Conservation (phyloP, 2,113 vertebrate genomes). For the Malurus cyaneus region DNA sequence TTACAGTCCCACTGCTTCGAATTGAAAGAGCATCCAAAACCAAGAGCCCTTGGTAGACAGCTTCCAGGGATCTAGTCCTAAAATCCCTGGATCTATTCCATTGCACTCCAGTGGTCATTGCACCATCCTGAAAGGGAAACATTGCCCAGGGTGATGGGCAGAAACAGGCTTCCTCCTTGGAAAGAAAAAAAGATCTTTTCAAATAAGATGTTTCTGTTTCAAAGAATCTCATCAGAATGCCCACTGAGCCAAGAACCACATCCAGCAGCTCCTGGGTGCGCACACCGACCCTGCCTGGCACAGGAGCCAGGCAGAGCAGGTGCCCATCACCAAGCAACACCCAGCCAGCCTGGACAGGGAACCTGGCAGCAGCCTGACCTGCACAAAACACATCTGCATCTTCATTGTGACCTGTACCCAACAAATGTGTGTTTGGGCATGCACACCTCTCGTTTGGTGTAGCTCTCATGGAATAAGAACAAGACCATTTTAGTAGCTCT, state of each 20-base stretch:
- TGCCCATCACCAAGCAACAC: background rate
- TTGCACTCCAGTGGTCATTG: fast-evolving
- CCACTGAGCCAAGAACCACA: fast-evolving
- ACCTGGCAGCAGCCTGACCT: background rate
- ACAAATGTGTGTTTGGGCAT: fast-evolving
- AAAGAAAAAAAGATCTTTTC: background rate
- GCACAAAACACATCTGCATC: background rate
- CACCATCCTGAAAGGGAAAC: background rate
- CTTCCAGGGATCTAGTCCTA: background rate
- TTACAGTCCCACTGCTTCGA: background rate
- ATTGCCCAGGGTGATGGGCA: background rate
- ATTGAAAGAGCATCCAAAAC: background rate
- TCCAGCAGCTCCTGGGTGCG: background rate
- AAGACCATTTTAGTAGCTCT: background rate
- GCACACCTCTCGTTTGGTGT: background rate
- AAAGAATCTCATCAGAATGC: background rate
- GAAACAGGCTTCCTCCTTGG: background rate
- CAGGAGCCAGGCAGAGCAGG: background rate
- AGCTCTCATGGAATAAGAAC: background rate
- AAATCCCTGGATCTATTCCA: background rate
- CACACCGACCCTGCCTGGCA: fast-evolving
- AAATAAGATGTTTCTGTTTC: background rate
- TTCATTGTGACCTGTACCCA: fast-evolving
- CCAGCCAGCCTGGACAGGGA: background rate
- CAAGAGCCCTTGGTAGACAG: background rate